Evolutionary conservation across 2,797 vertebrate genomes (phyloP).

Genomic region (Peromyscus aztecus): DNA sequence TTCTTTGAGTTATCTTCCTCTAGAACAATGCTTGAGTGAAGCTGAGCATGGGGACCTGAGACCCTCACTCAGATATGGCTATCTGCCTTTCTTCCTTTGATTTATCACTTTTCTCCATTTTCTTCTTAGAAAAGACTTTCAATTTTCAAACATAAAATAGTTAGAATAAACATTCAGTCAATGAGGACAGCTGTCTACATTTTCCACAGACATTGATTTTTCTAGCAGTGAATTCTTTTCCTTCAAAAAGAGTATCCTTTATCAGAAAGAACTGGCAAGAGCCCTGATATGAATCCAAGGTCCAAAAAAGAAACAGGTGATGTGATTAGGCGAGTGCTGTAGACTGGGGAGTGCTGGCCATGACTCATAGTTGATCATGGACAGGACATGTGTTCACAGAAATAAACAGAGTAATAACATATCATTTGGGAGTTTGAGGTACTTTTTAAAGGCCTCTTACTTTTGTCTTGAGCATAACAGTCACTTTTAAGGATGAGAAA

Average conservation of each 20-base stretch:
- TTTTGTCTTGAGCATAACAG: slow-evolving; percentile 36
- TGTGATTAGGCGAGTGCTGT: neutral
- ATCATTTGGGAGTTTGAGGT: neutral
- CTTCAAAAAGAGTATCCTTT: slow-evolving; percentile 58
- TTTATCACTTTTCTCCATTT: neutral
- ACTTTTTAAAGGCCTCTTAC: neutral
- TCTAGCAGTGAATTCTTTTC: slow-evolving; percentile 8
- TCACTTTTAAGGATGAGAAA: slow-evolving; percentile 59
- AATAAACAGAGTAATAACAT: neutral
- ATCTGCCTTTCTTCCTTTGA: neutral
- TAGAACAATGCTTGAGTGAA: neutral
- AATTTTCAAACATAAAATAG: slow-evolving; percentile 34
- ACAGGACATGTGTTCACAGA: neutral
- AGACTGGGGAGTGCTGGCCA: neutral
- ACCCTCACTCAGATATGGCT: neutral
- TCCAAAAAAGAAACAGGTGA: neutral
- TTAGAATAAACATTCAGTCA: slow-evolving; percentile 12
- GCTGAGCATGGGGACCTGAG: neutral
- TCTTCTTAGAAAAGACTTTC: slow-evolving; percentile 17
- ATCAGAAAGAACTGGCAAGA: slow-evolving; percentile 8
- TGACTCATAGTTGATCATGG: neutral
- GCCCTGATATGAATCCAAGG: neutral
- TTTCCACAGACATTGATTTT: neutral
- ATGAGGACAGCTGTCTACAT: slow-evolving; percentile 24
- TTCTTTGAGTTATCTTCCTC: neutral